Conservation (phyloP, 1,140 invertebrate genomes). For the Caenorhabditis latens region DNA sequence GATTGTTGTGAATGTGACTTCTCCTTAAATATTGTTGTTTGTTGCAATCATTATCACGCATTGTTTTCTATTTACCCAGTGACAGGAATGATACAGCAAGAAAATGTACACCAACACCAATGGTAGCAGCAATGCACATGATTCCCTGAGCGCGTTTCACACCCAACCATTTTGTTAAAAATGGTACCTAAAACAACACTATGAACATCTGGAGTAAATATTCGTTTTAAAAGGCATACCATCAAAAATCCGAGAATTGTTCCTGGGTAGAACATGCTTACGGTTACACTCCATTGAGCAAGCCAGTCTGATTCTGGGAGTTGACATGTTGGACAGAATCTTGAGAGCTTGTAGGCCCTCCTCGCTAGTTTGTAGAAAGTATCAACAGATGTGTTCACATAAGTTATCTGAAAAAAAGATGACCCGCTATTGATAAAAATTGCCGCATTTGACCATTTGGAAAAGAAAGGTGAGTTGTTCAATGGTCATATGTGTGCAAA, state of each 20-base stretch:
- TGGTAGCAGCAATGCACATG: conserved; percentile 63
- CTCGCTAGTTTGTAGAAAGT: conserved; percentile 61
- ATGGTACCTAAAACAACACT: conserved; percentile 58
- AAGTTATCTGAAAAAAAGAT: conserved; percentile 65
- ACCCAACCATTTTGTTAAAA: conserved; percentile 56
- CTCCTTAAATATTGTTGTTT: conserved; percentile 55
- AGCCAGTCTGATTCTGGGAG: conserved; percentile 61
- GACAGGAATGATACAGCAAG: conserved; percentile 57
- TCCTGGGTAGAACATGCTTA: conserved; percentile 67
- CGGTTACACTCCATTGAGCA: conserved; percentile 62
- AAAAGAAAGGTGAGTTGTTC: not conserved
- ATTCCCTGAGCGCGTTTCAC: conserved; percentile 61
- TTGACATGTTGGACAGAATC: conserved; percentile 12
- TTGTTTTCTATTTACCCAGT: conserved; percentile 42
- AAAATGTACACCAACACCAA: conserved; percentile 66
- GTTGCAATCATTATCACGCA: not conserved
- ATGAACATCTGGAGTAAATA: not conserved
- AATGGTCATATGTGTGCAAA: not conserved
- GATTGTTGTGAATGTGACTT: conserved; percentile 58
- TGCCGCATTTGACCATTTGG: conserved; percentile 4
- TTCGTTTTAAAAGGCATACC: conserved; percentile 6
- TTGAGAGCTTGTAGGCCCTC: conserved; percentile 16
- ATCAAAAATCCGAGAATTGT: conserved; percentile 66
- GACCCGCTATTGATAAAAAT: not conserved
- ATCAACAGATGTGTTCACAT: conserved; percentile 67